These are phyloP conservation scores for Tangara arthus DNA, from an alignment of 2,797 vertebrate species.

Conservation along the genomic window DNA sequence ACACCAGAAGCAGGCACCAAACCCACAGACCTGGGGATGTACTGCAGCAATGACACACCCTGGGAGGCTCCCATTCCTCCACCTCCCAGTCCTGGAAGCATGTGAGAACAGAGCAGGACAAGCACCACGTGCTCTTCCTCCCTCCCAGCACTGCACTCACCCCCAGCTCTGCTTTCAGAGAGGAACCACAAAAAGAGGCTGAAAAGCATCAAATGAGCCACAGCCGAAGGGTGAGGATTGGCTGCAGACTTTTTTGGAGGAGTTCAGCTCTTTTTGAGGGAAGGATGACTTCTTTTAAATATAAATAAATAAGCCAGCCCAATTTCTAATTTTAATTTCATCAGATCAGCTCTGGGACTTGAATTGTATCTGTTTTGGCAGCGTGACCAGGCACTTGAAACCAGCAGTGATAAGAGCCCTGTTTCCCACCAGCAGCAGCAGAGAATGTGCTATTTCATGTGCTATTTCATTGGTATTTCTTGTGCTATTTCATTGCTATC, in stretches of 20 bases:
- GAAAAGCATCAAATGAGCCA: background rate
- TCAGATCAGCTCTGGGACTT: background rate
- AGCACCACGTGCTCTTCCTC: background rate
- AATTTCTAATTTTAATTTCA: background rate
- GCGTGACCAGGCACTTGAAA: background rate
- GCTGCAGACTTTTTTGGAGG: background rate
- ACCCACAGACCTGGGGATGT: background rate
- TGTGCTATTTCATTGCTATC: background rate
- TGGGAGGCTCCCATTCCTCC: background rate
- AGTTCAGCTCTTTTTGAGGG: background rate
- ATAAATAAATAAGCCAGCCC: background rate
- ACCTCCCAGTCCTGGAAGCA: background rate
- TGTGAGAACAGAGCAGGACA: conserved; percentile 8
- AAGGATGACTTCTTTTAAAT: background rate
- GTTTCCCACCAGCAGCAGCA: conserved; percentile 26
- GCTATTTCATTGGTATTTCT: background rate
- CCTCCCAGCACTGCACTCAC: background rate
- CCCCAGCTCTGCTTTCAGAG: background rate
- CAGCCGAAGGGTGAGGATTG: background rate
- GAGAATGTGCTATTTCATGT: background rate
- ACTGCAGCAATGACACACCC: background rate
- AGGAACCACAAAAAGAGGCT: background rate
- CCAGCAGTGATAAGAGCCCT: background rate
- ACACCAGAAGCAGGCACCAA: background rate
- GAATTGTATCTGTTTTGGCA: background rate